Base-by-base conservation (phyloP, 2,797 vertebrate genomes). In the Mallotus villosus region DNA sequence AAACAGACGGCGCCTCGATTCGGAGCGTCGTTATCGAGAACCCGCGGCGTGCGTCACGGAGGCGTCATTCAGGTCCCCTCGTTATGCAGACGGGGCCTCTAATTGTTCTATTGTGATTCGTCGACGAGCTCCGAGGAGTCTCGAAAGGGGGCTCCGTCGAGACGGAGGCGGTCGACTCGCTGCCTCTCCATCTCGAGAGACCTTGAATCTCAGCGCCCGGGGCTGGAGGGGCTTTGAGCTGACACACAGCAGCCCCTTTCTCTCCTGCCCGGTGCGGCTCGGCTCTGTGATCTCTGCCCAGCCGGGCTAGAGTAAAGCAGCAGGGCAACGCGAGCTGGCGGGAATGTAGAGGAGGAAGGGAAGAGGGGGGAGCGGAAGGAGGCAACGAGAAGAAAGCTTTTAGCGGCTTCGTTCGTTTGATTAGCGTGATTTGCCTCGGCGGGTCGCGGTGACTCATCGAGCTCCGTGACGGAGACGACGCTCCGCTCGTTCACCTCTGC, bases 351-450 rank as follows among this genome's bases (percentile, higher is more conserved):
- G 62, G 58, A 63, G 66, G 60, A n/a, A 63, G 68, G 21, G 21
- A 27, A 8, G 63, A 69, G 49, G 37, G 32, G 67, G 49, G 37
- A 62, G 67, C 71, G 62, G 34, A 29, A 41, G 29, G 59, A 27
- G 59, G 22, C 22, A 49, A 49, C 9, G 63, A 66, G 70, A 65
- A 70, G 58, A 61, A 46, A 75, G 41, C 8, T 1, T 63, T 73
- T 66, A 72, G 63, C 66, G 65, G n/a, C 60, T 29, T 63, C 37
- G 64, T 59, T 27, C 22, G 32, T 75, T 75, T 51, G 74, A 78
- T 78, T 55, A 29, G 34, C n/a, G n/a, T 57, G 32, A 34, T 72
- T 61, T 58, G 41, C 22, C 66, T 29, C 32, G 58, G 71, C 72
- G 29, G 32, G 51, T 19, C 32, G 29, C 34, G 3, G 8, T 63